Base-by-base conservation (phyloP, 2,797 vertebrate species). In the Peromyscus melanophrys region DNA sequence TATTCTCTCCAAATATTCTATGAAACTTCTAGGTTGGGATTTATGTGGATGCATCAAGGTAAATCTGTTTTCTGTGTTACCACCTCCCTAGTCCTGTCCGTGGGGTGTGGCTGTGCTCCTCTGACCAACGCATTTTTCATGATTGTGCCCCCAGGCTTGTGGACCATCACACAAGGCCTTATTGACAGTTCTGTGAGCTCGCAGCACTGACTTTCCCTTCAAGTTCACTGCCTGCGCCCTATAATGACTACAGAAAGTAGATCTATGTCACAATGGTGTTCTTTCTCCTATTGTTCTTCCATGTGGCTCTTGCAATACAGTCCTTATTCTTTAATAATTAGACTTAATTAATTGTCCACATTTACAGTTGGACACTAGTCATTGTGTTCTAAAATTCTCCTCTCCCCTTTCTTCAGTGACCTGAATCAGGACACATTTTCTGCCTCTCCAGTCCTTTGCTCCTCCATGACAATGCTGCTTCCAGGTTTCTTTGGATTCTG, bases 291-390 rank as follows among this genome's bases (percentile, higher is more conserved):
- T 84, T 76, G 14, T 78, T 92, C 40, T 71, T 84, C 92, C 71
- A 0, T 29, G 40, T 84, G 71, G n/a, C 59, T 81, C 29, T 63
- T 89, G 7, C 17, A 80, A 34, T 40, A 27, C 10, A 10, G 31
- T 75, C 34, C 76, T 88, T 86, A 34, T 76, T 92, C 31, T 86
- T 75, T 59, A 90, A 52, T 63, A 13, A 67, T n/a, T 76, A 27
- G 0, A 5, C 80, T 57, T 55, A 87, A 69, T 86, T 13, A 67
- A 75, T 19, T 59, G 23, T 75, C 31, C 37, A 37, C 13, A 88
- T 89, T 67, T 52, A 59, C 21, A 67, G 21, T 10, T 67, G 29
- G 27, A 21, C 37, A 43, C 9, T 86, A 14, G 25, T 63, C 40
- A 84, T 17, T n/a, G 81, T 12, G 7, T 78, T 89, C 83, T 69